These are phyloP conservation scores for Solenopsis fugax DNA, from an alignment of 1,140 invertebrate species.

Conservation along the genomic window DNA sequence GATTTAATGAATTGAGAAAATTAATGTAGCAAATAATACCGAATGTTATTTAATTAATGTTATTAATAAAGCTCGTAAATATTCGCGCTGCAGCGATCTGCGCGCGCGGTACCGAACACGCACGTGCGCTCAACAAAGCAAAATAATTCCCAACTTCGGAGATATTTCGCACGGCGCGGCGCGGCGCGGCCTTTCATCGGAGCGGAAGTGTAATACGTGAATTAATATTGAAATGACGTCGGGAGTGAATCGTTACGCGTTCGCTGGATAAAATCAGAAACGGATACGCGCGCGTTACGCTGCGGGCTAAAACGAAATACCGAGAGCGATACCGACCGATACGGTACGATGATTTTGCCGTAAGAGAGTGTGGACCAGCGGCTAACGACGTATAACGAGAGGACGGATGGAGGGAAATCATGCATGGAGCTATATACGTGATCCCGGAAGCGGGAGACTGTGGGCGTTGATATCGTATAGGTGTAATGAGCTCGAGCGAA, in stretches of 20 bases:
- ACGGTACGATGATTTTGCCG: constrained; percentile 32
- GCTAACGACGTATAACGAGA: constrained; percentile 43
- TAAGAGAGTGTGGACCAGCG: background rate
- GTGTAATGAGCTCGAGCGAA: constrained; percentile 69
- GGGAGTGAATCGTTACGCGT: background rate
- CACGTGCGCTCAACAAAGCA: constrained; percentile 45
- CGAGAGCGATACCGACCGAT: background rate
- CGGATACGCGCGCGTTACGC: background rate
- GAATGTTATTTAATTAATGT: constrained; percentile 61
- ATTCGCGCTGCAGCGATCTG: background rate
- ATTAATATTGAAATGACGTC: constrained; percentile 38
- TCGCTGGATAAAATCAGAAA: constrained; percentile 9
- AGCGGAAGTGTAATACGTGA: background rate
- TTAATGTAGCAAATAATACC: constrained; percentile 54
- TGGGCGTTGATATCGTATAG: background rate
- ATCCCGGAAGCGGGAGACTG: background rate
- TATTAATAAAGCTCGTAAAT: constrained; percentile 60
- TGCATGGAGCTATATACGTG: constrained; percentile 24
- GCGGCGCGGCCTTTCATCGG: background rate
- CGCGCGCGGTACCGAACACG: background rate
- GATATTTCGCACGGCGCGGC: constrained; percentile 7
- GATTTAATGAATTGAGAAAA: constrained; percentile 58
- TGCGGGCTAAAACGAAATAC: constrained; percentile 23
- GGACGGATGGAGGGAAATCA: constrained; percentile 12
- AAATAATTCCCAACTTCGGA: constrained; percentile 31